Conservation (phyloP, 37 sponge, comb jelly and placozoan genomes). For the Halichondria panicea region DNA sequence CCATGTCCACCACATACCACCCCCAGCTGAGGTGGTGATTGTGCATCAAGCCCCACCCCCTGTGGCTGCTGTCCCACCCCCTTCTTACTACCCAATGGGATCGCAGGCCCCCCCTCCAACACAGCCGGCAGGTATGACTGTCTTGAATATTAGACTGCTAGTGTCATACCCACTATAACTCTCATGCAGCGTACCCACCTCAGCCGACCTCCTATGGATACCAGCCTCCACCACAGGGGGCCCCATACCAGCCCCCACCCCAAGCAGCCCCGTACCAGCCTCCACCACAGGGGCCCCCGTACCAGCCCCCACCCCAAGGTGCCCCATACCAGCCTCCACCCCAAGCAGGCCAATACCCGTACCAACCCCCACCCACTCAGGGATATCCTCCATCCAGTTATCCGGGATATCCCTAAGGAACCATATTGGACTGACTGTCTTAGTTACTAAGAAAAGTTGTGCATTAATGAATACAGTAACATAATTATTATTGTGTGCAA, state of each 20-base stretch:
- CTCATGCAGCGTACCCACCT: background rate
- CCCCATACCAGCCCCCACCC: background rate
- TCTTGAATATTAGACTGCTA: background rate
- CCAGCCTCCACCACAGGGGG: conserved; percentile 5
- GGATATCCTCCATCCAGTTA: conserved; percentile 1
- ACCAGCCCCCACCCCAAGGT: conserved; percentile 6
- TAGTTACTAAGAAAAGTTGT: background rate
- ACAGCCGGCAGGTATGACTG: background rate
- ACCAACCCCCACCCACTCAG: background rate
- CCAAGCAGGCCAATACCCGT: background rate
- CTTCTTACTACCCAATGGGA: conserved; percentile 9
- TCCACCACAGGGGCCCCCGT: background rate
- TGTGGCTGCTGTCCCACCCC: conserved; percentile 5
- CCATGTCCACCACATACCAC: background rate
- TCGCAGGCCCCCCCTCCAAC: conserved; percentile 9
- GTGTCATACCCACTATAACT: background rate
- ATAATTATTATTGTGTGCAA: background rate
- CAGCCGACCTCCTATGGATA: background rate
- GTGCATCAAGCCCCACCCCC: conserved; percentile 37
- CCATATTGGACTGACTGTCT: background rate
- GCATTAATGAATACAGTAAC: background rate
- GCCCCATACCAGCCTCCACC: conserved; percentile 7
- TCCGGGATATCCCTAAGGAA: background rate
- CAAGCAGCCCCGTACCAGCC: background rate
- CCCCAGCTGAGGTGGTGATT: conserved; percentile 49